phyloP scores from a whole-genome alignment of 2,797 vertebrate genomes.

The Anas acuta region DNA sequence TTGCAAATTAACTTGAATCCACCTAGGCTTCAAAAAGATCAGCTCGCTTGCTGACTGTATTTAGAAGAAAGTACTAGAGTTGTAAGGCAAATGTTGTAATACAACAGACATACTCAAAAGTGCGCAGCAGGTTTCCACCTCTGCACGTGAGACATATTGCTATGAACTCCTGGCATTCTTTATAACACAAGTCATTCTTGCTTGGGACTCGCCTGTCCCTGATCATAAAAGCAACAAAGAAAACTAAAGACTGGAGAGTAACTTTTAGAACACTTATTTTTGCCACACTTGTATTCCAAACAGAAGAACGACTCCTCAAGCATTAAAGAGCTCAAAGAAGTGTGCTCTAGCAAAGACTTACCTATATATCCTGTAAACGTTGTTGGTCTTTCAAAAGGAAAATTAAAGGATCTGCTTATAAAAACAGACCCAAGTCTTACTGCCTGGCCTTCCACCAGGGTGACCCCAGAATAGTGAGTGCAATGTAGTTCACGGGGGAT shows the following conservation, averaged over 20 bases:
- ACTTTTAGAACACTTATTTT: not conserved
- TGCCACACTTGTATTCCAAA: not conserved
- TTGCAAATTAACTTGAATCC: slow-evolving; percentile 54
- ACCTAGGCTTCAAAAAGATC: not conserved
- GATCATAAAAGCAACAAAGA: not conserved
- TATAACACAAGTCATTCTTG: not conserved
- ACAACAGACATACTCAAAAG: not conserved
- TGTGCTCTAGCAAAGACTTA: not conserved
- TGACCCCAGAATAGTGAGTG: not conserved
- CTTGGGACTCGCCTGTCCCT: not conserved
- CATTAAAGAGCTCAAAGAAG: not conserved
- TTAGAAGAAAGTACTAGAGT: not conserved
- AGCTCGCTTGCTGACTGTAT: not conserved
- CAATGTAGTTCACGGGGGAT: accelerated
- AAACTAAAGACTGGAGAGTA: not conserved
- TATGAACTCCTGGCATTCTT: not conserved
- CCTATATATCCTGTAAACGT: not conserved
- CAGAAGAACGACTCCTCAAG: not conserved
- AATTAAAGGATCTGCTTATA: not conserved
- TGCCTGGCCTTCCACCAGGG: not conserved
- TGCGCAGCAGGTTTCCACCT: not conserved
- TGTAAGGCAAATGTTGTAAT: not conserved
- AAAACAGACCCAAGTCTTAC: not conserved
- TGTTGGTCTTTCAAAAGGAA: not conserved
- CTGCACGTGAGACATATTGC: not conserved